These are phyloP conservation scores for Megaptera novaeangliae DNA, from an alignment of 2,113 vertebrate genomes.

Conservation along the genomic window DNA sequence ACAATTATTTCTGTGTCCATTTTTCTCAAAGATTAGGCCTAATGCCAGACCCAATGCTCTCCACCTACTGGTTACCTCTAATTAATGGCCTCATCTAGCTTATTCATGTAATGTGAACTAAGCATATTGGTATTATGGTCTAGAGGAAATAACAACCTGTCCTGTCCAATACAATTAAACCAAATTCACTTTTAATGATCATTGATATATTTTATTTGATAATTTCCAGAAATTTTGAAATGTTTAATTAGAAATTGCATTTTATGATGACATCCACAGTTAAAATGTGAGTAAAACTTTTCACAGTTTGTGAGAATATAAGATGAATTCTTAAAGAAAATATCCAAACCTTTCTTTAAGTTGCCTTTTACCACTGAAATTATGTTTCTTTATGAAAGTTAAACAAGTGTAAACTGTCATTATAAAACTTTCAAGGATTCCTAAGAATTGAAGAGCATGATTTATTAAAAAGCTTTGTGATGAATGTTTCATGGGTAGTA, in stretches of 20 bases:
- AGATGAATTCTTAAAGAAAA: background rate
- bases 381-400: slow-evolving; percentile 18
- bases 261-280: background rate
- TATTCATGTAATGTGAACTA: background rate
- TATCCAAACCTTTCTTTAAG: background rate
- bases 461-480: slow-evolving; percentile 21
- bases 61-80: background rate
- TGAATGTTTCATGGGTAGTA: background rate
- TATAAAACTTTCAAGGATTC: slow-evolving; percentile 17
- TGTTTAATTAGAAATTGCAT: slow-evolving; percentile 16
- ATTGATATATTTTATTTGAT: background rate
- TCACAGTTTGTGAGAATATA: background rate
- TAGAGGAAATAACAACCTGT: background rate
- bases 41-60: background rate
- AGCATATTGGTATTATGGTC: background rate
- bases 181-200: background rate
- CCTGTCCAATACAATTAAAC: background rate
- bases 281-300: background rate
- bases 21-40: background rate
- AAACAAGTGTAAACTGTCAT: background rate
- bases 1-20: background rate
- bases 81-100: background rate
- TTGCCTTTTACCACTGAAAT: slow-evolving; percentile 22
- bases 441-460: slow-evolving; percentile 8
- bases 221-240: background rate